A percentile compares a stretch with the other conserved stretches of the same genome.
phyloP scores from a whole-genome alignment of 2,888 invertebrate genomes.

The Ctenicera cuprea region DNA sequence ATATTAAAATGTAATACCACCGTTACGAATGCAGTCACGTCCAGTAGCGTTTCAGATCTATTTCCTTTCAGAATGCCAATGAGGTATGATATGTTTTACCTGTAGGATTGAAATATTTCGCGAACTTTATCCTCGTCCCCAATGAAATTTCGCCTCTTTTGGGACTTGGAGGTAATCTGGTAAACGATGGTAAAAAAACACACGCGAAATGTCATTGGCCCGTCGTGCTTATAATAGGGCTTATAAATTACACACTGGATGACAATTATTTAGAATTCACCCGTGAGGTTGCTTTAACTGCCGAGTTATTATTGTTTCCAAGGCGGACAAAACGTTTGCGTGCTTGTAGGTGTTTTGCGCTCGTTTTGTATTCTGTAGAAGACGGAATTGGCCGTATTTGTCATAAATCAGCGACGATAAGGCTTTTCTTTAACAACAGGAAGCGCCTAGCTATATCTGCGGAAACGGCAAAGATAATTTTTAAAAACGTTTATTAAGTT shows the following conservation, averaged over 20 bases:
- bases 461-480: slow-evolving; percentile 32
- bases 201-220: slow-evolving; percentile 17
- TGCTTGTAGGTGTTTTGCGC: slow-evolving; percentile 19
- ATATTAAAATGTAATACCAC: slow-evolving; percentile 50
- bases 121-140: slow-evolving; percentile 9
- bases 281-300: slow-evolving; percentile 26
- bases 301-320: slow-evolving; percentile 26
- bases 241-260: slow-evolving; percentile 22
- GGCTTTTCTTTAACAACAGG: slow-evolving; percentile 38
- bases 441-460: slow-evolving; percentile 29
- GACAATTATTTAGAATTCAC: slow-evolving; percentile 28
- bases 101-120: slow-evolving; percentile 37
- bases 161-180: slow-evolving; percentile 18
- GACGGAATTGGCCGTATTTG: slow-evolving; percentile 35
- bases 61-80: slow-evolving; percentile 49
- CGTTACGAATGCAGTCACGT: slow-evolving; percentile 48
- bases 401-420: slow-evolving; percentile 41
- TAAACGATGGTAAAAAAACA: slow-evolving; percentile 4
- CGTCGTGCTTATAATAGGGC: slow-evolving; percentile 1
- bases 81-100: slow-evolving; percentile 45
- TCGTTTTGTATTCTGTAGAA: slow-evolving; percentile 13
- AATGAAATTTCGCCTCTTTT: slow-evolving; percentile 9
- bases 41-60: slow-evolving; percentile 48
- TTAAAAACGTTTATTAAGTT: neutral
- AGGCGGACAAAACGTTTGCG: slow-evolving; percentile 26